Conservation (phyloP, 2,113 vertebrate species). For the Telmatochromis bifrenatus region DNA sequence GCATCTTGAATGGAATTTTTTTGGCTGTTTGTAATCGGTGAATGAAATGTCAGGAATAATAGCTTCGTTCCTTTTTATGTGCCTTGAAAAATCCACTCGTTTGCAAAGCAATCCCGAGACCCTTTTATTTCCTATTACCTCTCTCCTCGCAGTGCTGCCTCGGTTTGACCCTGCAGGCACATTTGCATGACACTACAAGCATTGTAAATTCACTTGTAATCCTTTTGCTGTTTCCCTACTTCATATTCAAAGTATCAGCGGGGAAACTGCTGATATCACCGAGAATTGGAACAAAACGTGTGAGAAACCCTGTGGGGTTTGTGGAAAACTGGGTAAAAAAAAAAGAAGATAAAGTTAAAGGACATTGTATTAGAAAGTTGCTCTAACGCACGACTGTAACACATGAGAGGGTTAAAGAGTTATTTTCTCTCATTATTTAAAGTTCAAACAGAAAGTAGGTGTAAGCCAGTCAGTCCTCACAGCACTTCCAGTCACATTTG, state of each 20-base stretch:
- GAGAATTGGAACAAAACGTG: neutral
- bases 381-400: neutral
- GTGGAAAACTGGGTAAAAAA: neutral
- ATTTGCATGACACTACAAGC: constrained; percentile 53
- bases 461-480: neutral
- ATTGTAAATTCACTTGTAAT: constrained; percentile 39
- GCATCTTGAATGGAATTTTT: neutral
- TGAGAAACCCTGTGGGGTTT: neutral
- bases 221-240: neutral
- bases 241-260: constrained; percentile 22
- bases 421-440: neutral
- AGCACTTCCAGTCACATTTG: neutral
- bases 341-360: neutral
- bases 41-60: neutral
- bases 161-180: constrained; percentile 6
- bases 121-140: neutral
- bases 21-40: neutral
- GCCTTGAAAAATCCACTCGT: neutral
- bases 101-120: neutral
- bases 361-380: neutral
- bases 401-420: neutral
- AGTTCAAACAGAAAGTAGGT: neutral
- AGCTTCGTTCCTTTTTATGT: neutral
- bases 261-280: neutral
- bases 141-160: neutral